Evolutionary conservation across 2,797 vertebrate species (phyloP).

Genomic region (Sebastes cheni): DNA sequence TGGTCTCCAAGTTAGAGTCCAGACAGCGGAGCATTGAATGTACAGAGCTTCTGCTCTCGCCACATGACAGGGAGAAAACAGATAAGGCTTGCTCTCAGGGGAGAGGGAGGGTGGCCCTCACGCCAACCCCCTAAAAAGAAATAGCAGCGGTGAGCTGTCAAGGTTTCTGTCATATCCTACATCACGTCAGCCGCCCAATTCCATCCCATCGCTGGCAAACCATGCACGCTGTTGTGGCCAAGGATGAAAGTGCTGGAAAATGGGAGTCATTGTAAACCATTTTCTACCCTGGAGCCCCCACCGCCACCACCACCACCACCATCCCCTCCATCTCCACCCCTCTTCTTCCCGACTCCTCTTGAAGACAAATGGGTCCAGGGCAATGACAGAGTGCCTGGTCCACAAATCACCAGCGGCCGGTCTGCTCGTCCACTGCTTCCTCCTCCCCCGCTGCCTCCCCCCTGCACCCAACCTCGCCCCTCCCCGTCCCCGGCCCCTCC

Average conservation of each 20-base stretch:
- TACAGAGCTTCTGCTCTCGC: constrained; percentile 55
- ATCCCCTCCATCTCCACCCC: constrained; percentile 74
- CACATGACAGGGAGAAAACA: constrained; percentile 75
- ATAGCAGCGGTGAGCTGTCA: constrained; percentile 76
- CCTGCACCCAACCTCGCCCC: constrained; percentile 78
- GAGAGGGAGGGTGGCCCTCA: constrained; percentile 67
- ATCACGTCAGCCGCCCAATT: constrained; percentile 77
- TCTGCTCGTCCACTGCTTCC: constrained; percentile 79
- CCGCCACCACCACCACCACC: constrained; percentile 36
- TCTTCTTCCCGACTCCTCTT: constrained; percentile 79
- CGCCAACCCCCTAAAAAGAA: constrained; percentile 73
- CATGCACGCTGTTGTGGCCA: constrained; percentile 67
- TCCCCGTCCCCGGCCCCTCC: constrained; percentile 79
- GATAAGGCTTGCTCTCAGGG: constrained; percentile 71
- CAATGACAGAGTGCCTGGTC: constrained; percentile 89
- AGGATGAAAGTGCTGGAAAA: constrained; percentile 86
- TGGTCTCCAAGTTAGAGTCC: constrained; percentile 64
- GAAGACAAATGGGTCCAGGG: constrained; percentile 90
- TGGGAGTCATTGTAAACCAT: constrained; percentile 84
- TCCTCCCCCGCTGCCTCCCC: constrained; percentile 75
- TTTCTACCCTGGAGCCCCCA: constrained; percentile 81
- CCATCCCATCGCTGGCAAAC: constrained; percentile 69
- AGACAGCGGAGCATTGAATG: constrained; percentile 62
- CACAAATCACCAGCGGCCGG: constrained; percentile 89
- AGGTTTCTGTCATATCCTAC: constrained; percentile 83